Base-by-base conservation (phyloP, 2,888 invertebrate species). In the Rhimphoctona megacephalus region DNA sequence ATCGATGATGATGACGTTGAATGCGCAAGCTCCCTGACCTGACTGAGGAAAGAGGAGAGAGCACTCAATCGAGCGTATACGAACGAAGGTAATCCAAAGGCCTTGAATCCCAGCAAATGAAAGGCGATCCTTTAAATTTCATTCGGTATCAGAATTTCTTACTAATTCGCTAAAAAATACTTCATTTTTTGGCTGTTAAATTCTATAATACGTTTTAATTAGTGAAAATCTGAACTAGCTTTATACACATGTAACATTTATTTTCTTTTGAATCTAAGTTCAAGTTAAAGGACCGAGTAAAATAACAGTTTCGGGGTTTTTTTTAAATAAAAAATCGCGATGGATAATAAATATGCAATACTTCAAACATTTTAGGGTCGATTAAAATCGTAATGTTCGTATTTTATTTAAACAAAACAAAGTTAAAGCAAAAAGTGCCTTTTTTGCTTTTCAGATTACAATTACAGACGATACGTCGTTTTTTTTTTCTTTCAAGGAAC, bases 51-150 rank as follows among this genome's bases (percentile, higher is more conserved):
- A 39, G 39, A 43, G 39, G 67, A 39, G 49, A 25, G 69, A 46
- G 80, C 25, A 69, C 67, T 69, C 80, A 69, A 80, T 67, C 57
- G 57, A 67, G 67, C 39, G 36, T 36, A 22, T 22, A 39, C 14
- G 67, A 67, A 36, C 39, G 39, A 22, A 67, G 39, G 39, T 22
- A 67, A 67, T 39, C 67, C 39, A 22, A 43, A n/a, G 39, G 36
- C 67, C 57, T 57, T 57, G 57, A 67, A n/a, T 22, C 43, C 22
- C 11, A 67, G 6, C 22, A 4, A 43, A 39, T 17, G 67, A 67
- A n/a, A n/a, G 39, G 33, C n/a, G 39, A 33, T n/a, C 11, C 67
- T n/a, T 22, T 22, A 67, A 39, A 43, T 43, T 67, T 43, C 39
- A 39, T 22, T 43, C 67, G 39, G 39, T 25, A 30, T 25, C 57